Evolutionary conservation across 2,113 vertebrate genomes (phyloP).

Genomic region (Poecilia latipinna): DNA sequence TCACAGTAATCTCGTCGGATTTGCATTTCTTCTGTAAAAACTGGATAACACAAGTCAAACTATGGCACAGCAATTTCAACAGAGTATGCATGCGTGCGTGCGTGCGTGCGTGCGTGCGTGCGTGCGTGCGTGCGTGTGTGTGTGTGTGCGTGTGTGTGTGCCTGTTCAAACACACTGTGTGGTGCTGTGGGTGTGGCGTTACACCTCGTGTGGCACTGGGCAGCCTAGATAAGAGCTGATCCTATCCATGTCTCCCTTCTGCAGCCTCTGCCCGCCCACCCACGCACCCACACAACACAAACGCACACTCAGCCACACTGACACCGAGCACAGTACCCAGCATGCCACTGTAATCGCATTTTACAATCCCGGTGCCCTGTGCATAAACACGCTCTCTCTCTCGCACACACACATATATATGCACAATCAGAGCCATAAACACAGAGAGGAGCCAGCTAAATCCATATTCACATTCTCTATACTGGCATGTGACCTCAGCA

Average conservation of each 20-base stretch:
- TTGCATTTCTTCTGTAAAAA: constrained; percentile 69
- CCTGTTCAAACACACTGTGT: constrained; percentile 82
- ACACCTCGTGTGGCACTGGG: constrained; percentile 85
- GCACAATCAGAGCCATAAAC: constrained; percentile 42
- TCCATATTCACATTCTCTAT: constrained; percentile 42
- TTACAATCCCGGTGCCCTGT: constrained; percentile 57
- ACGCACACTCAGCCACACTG: constrained; percentile 32
- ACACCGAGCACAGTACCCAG: constrained; percentile 44
- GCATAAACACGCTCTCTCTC: constrained; percentile 54
- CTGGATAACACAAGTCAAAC: constrained; percentile 74
- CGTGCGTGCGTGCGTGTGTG: constrained; percentile 76
- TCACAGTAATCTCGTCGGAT: constrained; percentile 44
- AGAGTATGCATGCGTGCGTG: constrained; percentile 69
- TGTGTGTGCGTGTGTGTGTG: constrained; percentile 53
- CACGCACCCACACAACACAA: constrained; percentile 51
- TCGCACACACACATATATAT: not conserved
- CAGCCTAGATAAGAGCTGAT: constrained; percentile 83
- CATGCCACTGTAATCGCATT: constrained; percentile 68
- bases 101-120: constrained; percentile 70
- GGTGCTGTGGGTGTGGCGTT: constrained; percentile 83
- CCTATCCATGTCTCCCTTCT: constrained; percentile 79
- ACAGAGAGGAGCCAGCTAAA: constrained; percentile 43
- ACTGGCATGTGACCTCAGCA: constrained; percentile 21
- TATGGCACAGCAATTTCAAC: constrained; percentile 70
- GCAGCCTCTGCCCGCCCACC: constrained; percentile 69